phyloP scores from a whole-genome alignment of 2,113 vertebrate genomes.

The Phainopepla nitens region DNA sequence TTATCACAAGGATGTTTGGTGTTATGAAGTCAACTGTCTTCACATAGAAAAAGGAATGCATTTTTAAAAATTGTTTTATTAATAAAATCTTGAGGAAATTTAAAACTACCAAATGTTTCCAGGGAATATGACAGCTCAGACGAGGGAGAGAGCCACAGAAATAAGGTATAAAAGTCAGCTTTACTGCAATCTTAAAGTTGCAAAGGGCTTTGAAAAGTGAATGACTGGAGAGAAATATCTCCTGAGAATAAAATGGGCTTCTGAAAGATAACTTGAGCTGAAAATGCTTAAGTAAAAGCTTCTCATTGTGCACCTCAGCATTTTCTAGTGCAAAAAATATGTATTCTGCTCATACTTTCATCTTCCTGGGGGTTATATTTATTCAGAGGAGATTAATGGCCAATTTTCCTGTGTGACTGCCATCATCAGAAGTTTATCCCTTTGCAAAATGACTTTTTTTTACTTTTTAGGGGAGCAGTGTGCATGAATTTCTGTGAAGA shows the following conservation, averaged over 20 bases:
- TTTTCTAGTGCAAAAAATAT: slow-evolving; percentile 33
- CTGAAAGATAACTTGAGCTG: background rate
- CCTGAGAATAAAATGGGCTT: background rate
- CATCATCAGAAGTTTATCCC: slow-evolving; percentile 20
- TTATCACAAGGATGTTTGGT: background rate
- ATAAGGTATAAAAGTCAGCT: background rate
- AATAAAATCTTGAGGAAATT: background rate
- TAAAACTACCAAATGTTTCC: background rate
- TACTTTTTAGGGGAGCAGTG: background rate
- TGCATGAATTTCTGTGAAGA: background rate
- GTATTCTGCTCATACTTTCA: background rate
- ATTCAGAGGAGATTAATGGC: slow-evolving; percentile 26
- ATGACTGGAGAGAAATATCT: background rate
- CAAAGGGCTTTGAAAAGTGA: background rate
- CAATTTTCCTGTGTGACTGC: slow-evolving; percentile 20
- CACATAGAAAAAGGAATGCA: background rate
- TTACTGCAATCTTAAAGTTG: background rate
- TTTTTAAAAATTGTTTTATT: background rate
- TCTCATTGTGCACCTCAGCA: slow-evolving; percentile 2
- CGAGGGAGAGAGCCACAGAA: background rate
- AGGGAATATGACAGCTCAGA: background rate
- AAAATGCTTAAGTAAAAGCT: slow-evolving; percentile 17
- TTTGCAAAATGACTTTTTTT: background rate
- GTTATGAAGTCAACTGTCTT: background rate
- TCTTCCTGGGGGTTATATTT: slow-evolving; percentile 24